These are phyloP conservation scores for Limnodromus scolopaceus DNA, from an alignment of 2,797 vertebrate genomes.

Conservation along the genomic window DNA sequence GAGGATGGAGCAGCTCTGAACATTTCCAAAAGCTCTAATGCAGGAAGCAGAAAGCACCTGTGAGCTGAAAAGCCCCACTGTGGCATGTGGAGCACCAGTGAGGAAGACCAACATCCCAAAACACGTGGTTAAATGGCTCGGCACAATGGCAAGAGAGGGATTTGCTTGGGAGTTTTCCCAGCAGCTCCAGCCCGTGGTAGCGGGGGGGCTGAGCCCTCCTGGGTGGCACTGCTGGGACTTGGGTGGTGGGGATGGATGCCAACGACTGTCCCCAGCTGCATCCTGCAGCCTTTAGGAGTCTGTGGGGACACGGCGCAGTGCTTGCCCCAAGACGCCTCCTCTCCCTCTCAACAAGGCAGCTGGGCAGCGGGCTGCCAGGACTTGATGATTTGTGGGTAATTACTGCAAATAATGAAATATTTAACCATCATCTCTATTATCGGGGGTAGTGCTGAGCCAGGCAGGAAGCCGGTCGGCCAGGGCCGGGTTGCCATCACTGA, in stretches of 20 bases:
- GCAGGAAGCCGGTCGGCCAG: background rate
- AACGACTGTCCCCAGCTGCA: rapidly evolving
- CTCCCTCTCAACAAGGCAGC: background rate
- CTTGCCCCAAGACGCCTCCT: background rate
- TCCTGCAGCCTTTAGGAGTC: background rate
- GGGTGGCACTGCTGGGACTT: background rate
- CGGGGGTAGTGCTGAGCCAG: background rate
- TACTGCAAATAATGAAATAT: slow-evolving; percentile 51
- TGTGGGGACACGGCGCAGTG: rapidly evolving
- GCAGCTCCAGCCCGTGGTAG: background rate
- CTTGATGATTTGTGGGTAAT: slow-evolving; percentile 35
- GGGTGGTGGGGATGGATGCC: background rate
- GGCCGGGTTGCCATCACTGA: background rate
- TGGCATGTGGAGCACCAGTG: rapidly evolving
- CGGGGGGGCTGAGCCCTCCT: background rate
- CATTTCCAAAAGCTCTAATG: background rate
- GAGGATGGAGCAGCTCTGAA: background rate
- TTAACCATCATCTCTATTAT: background rate
- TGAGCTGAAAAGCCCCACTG: background rate
- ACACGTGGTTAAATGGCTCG: rapidly evolving
- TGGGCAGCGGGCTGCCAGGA: background rate
- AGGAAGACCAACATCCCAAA: background rate
- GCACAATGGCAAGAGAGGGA: background rate
- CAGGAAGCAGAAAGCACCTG: background rate
- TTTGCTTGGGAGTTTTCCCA: background rate